Percentiles rank a stretch among this genome's conserved stretches.
Evolutionary conservation across 2,797 vertebrate genomes (phyloP).

Genomic region (Aythya fuligula): DNA sequence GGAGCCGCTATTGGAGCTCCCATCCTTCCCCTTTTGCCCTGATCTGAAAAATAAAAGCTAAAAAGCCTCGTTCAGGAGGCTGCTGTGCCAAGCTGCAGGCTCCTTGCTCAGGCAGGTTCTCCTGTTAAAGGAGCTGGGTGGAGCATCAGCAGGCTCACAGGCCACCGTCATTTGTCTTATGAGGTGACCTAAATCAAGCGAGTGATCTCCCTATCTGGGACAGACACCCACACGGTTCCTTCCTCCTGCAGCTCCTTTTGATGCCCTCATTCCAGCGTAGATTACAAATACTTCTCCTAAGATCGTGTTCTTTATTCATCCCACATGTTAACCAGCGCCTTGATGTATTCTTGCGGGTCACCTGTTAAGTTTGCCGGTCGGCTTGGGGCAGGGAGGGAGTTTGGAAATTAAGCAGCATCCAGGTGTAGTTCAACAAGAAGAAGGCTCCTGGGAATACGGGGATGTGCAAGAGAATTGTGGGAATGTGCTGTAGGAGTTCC

Average conservation of each 20-base stretch:
- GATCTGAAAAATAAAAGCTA: neutral
- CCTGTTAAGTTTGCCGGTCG: neutral
- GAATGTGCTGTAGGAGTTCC: slow-evolving; percentile 1
- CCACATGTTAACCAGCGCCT: neutral
- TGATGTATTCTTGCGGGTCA: slow-evolving; percentile 13
- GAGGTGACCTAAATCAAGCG: slow-evolving; percentile 47
- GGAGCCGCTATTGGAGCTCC: neutral
- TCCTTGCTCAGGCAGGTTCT: slow-evolving; percentile 13
- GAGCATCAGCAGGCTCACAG: slow-evolving; percentile 20
- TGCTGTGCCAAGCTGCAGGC: neutral
- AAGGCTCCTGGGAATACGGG: neutral
- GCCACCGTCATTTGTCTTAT: neutral
- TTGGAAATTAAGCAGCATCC: neutral
- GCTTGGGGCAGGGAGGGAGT: neutral
- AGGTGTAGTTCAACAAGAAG: slow-evolving; percentile 36
- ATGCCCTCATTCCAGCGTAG: neutral
- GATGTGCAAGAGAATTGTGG: slow-evolving; percentile 21
- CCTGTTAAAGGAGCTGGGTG: slow-evolving; percentile 11
- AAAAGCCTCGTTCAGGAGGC: neutral
- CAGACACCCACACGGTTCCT: slow-evolving; percentile 30
- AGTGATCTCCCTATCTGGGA: slow-evolving; percentile 18
- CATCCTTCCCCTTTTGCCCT: neutral
- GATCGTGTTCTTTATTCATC: neutral
- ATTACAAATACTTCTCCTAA: slow-evolving; percentile 12
- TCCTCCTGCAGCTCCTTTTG: slow-evolving; percentile 27